Evolutionary conservation across 2,888 invertebrate species (phyloP).

Genomic region (Catocala sponsa): DNA sequence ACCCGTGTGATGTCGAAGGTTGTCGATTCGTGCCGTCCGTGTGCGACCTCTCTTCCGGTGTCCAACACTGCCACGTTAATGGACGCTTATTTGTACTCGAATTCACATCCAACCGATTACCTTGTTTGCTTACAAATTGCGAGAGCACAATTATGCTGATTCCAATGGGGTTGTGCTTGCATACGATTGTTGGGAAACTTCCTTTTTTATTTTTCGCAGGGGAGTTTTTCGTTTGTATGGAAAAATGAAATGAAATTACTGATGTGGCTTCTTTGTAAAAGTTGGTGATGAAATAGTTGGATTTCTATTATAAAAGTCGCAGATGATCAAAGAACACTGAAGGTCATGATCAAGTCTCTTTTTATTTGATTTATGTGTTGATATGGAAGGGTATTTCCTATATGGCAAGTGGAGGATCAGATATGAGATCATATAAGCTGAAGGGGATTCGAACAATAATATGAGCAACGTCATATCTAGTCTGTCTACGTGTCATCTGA

Average conservation of each 20-base stretch:
- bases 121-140: constrained; percentile 53
- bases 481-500: no score
- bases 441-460: no score
- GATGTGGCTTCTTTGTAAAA: no score
- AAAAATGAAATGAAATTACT: background rate
- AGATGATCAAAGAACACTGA: no score
- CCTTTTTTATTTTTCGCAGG: constrained; percentile 5
- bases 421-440: no score
- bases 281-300: no score
- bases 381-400: no score
- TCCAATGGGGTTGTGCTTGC: constrained; percentile 19
- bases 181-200: constrained; percentile 11
- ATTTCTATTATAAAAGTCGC: no score
- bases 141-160: constrained; percentile 46
- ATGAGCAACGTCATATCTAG: no score
- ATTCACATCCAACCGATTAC: constrained; percentile 51
- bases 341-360: no score
- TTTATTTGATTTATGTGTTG: no score
- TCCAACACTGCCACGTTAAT: constrained; percentile 74
- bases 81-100: constrained; percentile 68
- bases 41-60: constrained; percentile 80
- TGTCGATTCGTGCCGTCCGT: constrained; percentile 71
- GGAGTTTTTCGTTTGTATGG: background rate
- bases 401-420: no score
- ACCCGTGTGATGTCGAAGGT: constrained; percentile 84